Conservation (phyloP, 2,113 vertebrate species). For the Pionites leucogaster region DNA sequence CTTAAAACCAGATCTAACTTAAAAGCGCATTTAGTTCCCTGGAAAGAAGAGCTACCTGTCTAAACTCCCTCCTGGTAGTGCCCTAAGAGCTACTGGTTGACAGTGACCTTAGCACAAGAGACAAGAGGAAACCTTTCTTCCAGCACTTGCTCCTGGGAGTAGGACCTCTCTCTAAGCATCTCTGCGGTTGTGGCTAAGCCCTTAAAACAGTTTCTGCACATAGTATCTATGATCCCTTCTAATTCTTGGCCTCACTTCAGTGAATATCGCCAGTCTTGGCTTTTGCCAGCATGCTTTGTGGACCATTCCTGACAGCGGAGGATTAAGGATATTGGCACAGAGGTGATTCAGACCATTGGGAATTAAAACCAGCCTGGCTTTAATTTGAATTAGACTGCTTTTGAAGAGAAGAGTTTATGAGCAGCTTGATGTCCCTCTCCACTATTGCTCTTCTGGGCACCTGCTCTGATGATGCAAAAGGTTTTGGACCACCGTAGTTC, state of each 20-base stretch:
- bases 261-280: background rate
- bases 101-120: background rate
- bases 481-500: background rate
- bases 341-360: background rate
- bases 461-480: background rate
- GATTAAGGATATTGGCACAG: background rate
- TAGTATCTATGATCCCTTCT: background rate
- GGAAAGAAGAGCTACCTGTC: background rate
- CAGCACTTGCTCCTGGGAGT: background rate
- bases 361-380: background rate
- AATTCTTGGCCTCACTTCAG: background rate
- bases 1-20: background rate
- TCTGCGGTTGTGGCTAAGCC: background rate
- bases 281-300: background rate
- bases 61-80: background rate
- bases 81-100: background rate
- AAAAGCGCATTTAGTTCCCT: background rate
- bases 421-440: background rate
- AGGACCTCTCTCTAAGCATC: background rate
- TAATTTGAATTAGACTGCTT: background rate
- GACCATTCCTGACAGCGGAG: background rate
- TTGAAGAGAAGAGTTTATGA: background rate
- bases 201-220: background rate
- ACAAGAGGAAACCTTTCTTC: background rate
- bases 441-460: background rate